Evolutionary conservation across 2,797 vertebrate species (phyloP), one percentile per base, ranked within the genome.

Genomic region (Chloroceryle amazona): DNA sequence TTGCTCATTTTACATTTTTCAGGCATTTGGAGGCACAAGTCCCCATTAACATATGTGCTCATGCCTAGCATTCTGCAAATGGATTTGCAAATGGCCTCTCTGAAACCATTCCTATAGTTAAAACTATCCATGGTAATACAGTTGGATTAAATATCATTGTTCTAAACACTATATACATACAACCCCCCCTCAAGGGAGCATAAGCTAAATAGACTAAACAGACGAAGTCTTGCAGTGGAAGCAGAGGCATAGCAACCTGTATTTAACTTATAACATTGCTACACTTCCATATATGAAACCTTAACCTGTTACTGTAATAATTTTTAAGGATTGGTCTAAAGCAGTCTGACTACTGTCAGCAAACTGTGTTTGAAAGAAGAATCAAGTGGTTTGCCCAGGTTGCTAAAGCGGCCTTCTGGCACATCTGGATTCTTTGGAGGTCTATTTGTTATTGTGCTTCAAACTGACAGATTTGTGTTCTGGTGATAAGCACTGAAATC

Each of bases 181-280:
- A 86, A 58, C 13, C 63, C 33, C 26, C 93, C 68, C 94, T 94
- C 58, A 72, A 86, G 94, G 85, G 39, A 29, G 33, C 79, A 58
- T 86, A 90, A 83, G 17, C 16, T 68, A 91, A 86, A 91, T 52
- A 96, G 96, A 96, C 86, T 94, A 95, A 95, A 95, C 79, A 95
- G 84, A 80, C n/a, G 60, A 58, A 61, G 62, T 35, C 89, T 86
- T 94, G 25, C 39, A 83, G 62, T 51, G 66, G n/a, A 95, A 91
- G 57, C 49, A 92, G 82, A 90, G 41, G 70, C 58, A 74, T 61
- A 91, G 31, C 66, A 86, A 79, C 46, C 29, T 54, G 8, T 47
- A 74, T 60, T 91, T 91, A 65, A 57, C 71, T 93, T 90, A 49
- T 18, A 76, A 62, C 55, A 44, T 42, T 19, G 46, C 25, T 86